These are phyloP conservation scores for Xiphias gladius DNA, from an alignment of 2,113 vertebrate species.

Conservation along the genomic window DNA sequence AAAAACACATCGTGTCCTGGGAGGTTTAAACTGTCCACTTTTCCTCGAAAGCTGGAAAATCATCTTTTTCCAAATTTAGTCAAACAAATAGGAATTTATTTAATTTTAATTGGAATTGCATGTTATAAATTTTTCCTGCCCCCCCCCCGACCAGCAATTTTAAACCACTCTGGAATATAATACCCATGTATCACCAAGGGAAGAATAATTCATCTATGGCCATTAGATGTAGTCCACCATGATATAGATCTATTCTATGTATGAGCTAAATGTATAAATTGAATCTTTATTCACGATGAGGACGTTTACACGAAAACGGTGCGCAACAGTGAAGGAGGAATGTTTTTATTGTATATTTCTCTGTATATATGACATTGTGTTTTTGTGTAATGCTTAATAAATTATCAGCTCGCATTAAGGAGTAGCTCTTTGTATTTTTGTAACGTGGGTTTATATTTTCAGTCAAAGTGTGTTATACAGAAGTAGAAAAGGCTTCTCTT, in stretches of 20 bases:
- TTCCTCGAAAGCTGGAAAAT: neutral
- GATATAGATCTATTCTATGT: conserved; percentile 84
- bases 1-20: neutral
- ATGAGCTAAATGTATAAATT: conserved; percentile 60
- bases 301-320: conserved; percentile 48
- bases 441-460: neutral
- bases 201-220: conserved; percentile 86
- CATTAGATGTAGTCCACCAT: conserved; percentile 87
- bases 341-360: conserved; percentile 78
- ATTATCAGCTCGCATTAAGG: conserved; percentile 80
- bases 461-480: neutral
- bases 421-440: conserved; percentile 61
- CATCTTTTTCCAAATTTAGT: conserved; percentile 21
- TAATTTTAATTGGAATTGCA: conserved; percentile 62
- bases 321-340: conserved; percentile 58
- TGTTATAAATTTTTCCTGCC: conserved; percentile 26
- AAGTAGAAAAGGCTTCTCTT: neutral
- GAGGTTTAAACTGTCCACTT: neutral
- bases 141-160: neutral
- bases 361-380: conserved; percentile 78
- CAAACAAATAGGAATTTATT: conserved; percentile 23
- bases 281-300: conserved; percentile 55
- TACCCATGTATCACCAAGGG: conserved; percentile 73
- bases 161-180: conserved; percentile 38
- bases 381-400: conserved; percentile 84